These are phyloP conservation scores for Pomatorhinus ruficollis DNA, from an alignment of 2,113 vertebrate genomes.

Conservation along the genomic window DNA sequence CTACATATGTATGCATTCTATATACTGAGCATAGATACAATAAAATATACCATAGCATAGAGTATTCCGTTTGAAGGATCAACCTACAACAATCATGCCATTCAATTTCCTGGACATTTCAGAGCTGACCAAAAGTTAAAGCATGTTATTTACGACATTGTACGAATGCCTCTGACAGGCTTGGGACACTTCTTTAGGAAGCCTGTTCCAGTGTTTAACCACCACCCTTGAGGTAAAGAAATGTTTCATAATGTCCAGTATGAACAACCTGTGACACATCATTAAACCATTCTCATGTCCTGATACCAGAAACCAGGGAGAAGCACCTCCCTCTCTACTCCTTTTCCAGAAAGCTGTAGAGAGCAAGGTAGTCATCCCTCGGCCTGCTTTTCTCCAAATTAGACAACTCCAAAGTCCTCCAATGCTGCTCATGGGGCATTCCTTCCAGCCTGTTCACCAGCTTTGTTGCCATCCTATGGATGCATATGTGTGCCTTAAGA, in stretches of 20 bases:
- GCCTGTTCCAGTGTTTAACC: not conserved
- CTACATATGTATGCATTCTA: too few relatives aligned
- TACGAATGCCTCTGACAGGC: not conserved
- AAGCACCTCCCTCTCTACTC: not conserved
- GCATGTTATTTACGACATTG: not conserved
- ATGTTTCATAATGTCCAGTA: not conserved
- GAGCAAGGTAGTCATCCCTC: not conserved
- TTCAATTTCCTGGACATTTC: not conserved
- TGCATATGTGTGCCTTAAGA: not conserved
- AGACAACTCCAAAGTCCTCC: not conserved
- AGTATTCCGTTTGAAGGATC: not conserved
- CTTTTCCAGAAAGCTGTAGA: not conserved
- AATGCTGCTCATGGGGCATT: not conserved
- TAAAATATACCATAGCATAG: not conserved
- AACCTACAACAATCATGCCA: accelerated
- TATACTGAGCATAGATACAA: too few relatives aligned
- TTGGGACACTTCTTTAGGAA: not conserved
- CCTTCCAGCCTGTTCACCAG: not conserved
- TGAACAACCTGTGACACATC: not conserved
- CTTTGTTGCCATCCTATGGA: not conserved
- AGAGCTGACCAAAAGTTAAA: not conserved
- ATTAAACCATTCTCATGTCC: not conserved
- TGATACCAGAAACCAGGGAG: not conserved
- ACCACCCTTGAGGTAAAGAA: accelerated
- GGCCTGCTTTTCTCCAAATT: not conserved